Percentiles rank a stretch among this genome's conserved stretches.
These are phyloP conservation scores for Phalacrocorax pelagicus DNA, from an alignment of 2,113 vertebrate species.

Conservation along the genomic window DNA sequence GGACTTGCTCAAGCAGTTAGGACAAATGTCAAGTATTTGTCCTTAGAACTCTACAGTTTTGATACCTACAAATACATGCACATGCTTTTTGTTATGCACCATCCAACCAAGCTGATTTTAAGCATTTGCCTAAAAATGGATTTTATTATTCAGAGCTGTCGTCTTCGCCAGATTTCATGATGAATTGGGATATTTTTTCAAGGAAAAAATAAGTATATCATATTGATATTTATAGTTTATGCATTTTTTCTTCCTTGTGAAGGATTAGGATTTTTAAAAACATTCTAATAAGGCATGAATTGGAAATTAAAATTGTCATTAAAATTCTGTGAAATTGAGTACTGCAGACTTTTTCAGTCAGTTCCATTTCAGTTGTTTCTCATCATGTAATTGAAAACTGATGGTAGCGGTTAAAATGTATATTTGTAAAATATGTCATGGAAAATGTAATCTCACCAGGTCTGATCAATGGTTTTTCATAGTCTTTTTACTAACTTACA, in stretches of 20 bases:
- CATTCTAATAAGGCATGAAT: not conserved
- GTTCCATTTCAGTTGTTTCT: not conserved
- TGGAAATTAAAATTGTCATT: not conserved
- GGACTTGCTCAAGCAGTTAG: too few relatives aligned
- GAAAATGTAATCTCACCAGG: not conserved
- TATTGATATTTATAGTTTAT: not conserved
- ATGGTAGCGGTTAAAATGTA: not conserved
- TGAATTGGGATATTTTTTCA: not conserved
- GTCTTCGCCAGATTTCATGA: not conserved
- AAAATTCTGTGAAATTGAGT: not conserved
- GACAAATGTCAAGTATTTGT: not conserved
- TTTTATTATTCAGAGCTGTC: not conserved
- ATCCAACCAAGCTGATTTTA: not conserved
- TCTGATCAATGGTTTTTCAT: not conserved
- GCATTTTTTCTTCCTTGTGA: not conserved
- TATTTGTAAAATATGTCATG: not conserved
- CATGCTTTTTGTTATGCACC: rapidly evolving
- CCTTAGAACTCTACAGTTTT: not conserved
- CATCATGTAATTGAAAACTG: not conserved
- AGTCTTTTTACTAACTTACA: not conserved
- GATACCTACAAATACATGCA: not conserved
- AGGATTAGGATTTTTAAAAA: not conserved
- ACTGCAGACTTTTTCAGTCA: not conserved
- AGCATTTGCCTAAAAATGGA: not conserved
- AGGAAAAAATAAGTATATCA: not conserved